Evolutionary conservation across 1,140 invertebrate genomes (phyloP), one percentile per base, ranked within the genome.

Genomic region (Lerema accius): DNA sequence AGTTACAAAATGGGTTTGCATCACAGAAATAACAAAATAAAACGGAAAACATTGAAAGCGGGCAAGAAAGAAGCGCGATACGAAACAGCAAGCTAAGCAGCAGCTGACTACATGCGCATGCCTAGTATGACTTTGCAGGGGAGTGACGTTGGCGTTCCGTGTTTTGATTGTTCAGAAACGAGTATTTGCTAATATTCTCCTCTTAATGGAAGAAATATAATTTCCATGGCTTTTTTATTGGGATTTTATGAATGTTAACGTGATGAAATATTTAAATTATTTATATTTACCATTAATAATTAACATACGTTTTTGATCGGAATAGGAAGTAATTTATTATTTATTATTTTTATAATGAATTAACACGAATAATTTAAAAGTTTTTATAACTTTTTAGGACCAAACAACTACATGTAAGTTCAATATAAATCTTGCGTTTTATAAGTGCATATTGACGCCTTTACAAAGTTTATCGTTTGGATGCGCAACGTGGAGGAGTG

Each of bases 11-110:
- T 82, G 73, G 77, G 89, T 86, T 91, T 89, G 89, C 85, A 91
- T 90, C 84, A 92, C 88, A 91, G 80, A 90, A 92, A 91, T 86
- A 92, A 91, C 86, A 82, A 92, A 91, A 91, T 89, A 91, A 91
- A 92, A 91, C 89, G 77, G 83, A 92, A 92, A 92, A 92, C 91
- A 92, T 91, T 89, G 81, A 92, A 92, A 92, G 91, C 91, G 85
- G 88, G 91, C 88, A 90, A 91, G 88, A 92, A 91, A 91, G 88
- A 92, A 91, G 90, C 90, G 91, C 90, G 89, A 91, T 89, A 91
- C 89, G 88, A 86, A 91, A 91, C 89, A 80, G 88, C 90, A 90
- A 91, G 91, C 91, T 84, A 90, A 90, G 90, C 89, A 91, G 90
- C 91, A 91, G 90, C 91, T 91, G 90, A 92, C 91, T 91, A 85